Evolutionary conservation across 2,113 vertebrate genomes (phyloP), one percentile per base, ranked within the genome.

Genomic region (Progne subis): DNA sequence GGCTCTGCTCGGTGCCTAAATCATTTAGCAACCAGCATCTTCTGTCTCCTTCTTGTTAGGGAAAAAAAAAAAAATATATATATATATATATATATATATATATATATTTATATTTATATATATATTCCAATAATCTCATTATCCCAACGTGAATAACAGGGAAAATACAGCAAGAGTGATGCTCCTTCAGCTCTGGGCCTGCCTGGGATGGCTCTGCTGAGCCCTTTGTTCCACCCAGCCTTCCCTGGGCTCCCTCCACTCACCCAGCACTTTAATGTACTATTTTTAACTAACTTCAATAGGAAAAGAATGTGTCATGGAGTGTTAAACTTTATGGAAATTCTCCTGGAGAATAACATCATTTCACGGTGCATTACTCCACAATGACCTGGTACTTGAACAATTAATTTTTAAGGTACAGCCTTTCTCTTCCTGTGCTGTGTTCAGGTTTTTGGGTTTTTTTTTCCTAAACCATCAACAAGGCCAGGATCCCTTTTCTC

Each of bases 1-100:
- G 98, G 97, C 95, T 96, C 98, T 97, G 96, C 97, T 98, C 98
- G 94, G 97, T 96, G 98, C 98, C 98, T 98, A 98, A 97, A 98
- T 98, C 98, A 98, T 96, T 98, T 97, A 97, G 96, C 96, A 92
- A 96, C 98, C 97, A 97, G 98, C 98, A 97, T 98, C 98, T 98
- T 99, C 99, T 91, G 98, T 98, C 98, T 98, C 98, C 97, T 98
- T 98, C 98, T 99, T 98, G 98, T 99, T 99, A 99, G 97, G 2
- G 16, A 8, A 3, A 41, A 68, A 23, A 67, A 25, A 94, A 97
- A 97, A 61, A 14, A 98, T n/a, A 85, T 97, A 65, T 98, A 87
- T 37, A 37, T 37, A 37, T 37, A 37, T 37, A 37, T 37, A 98
- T 98, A 85, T 97, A 65, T 98, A 87, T 37, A 37, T 37, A 37